Base-by-base conservation (phyloP, 2,113 vertebrate genomes). In the Epinephelus moara region DNA sequence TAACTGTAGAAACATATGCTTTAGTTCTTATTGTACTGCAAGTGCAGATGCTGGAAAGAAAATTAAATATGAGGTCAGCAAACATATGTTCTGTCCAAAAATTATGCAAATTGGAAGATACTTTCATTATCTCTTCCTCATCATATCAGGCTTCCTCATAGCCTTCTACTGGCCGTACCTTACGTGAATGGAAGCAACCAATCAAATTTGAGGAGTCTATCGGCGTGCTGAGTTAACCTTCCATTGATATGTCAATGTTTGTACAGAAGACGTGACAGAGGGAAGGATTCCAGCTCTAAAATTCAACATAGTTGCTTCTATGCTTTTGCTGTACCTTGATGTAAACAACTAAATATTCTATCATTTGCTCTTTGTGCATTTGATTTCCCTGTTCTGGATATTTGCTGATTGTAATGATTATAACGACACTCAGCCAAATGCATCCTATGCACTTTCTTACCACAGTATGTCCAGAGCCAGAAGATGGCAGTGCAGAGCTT, bases 401-500 rank as follows among this genome's bases (percentile, higher is more conserved):
- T 42, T 13, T 42, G 30, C 19, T 56, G 5, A n/a, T 15, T 30
- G 4, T 10, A n/a, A 27, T 42, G 7, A 12, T 5, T 10, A 8
- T n/a, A 53, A 37, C 1, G 42, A 18, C 25, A 12, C 9, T 45
- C 3, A 4, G 11, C 5, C 27, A 66, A 49, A 81, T 8, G 12
- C 21, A 33, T 42, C 18, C 42, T 33, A 50, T 19, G 19, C 3
- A 2, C 1, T 42, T 19, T 81, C 62, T 70, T 45, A 78, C 71
- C 56, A 55, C 2, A 45, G 23, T 62, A 4, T 60, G 42, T 53
- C 25, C 25, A 68, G 12, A 85, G 60, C 93, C 93, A 94, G 90
- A 74, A 95, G 94, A 91, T 94, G 94, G 94, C 89, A 92, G 93
- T 92, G 90, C 85, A 93, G 91, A 91, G 89, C 91, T 90, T 70